Evolutionary conservation across 37 sponge, comb jelly and placozoan species (phyloP).

Genomic region (Geodia barretti): DNA sequence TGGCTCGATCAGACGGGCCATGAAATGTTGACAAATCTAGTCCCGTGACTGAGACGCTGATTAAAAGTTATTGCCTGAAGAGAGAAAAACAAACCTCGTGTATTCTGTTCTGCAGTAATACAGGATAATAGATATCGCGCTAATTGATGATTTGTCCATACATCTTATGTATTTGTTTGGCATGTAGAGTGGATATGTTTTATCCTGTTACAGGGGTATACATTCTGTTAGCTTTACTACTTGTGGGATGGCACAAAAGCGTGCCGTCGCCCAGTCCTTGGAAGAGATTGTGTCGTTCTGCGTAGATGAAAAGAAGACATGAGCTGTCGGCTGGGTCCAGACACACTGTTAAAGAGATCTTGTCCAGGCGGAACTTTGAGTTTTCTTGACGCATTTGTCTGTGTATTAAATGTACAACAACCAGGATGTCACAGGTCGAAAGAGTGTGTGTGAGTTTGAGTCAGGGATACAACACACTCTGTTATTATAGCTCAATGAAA

Average conservation of each 20-base stretch:
- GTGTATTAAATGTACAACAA: no score
- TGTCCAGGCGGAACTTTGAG: conserved; percentile 30
- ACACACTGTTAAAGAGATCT: conserved; percentile 39
- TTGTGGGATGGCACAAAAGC: background rate
- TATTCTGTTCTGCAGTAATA: background rate
- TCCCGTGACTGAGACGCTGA: conserved; percentile 26
- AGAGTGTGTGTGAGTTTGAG: conserved; percentile 17
- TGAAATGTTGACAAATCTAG: conserved; percentile 36
- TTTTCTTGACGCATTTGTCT: no score
- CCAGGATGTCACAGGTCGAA: no score
- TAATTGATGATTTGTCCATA: no score
- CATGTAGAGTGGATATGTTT: background rate
- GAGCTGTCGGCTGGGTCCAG: conserved; percentile 19
- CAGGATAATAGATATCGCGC: conserved; percentile 17
- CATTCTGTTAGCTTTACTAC: background rate
- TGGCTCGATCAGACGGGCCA: conserved; percentile 9
- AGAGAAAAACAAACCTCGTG: background rate
- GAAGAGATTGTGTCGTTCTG: background rate
- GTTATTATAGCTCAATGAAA: background rate
- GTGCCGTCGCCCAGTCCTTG: background rate
- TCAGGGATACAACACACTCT: background rate
- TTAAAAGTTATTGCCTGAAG: conserved; percentile 35
- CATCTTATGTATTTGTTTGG: no score
- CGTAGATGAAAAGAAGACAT: conserved; percentile 24
- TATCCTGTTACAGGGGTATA: no score